Evolutionary conservation across 2,113 vertebrate species (phyloP), one percentile per base, ranked within the genome.

Genomic region (Phodopus roborovskii): DNA sequence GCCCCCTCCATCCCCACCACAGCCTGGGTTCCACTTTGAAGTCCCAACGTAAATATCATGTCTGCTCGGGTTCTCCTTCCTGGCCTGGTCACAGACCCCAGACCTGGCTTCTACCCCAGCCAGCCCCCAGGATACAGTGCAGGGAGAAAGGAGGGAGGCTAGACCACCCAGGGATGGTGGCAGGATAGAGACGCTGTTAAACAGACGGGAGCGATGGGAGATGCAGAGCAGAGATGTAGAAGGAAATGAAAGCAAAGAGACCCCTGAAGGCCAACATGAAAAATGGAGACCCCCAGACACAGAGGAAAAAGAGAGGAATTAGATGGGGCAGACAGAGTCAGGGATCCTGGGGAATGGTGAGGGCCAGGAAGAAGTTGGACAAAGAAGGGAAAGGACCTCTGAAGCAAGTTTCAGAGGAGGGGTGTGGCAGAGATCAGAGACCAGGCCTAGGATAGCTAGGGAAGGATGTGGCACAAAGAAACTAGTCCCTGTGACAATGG

Each of bases 11-110:
- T 89, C 92, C 90, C 79, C 78, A 13, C 42, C n/a, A 5, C 10
- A 7, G 88, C 78, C 87, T 68, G 87, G 42, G 93, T 83, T 91
- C 62, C 62, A 60, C 97, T 98, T 98, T 98, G 97, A 98, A 98
- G 97, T 98, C 96, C 64, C 84, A 97, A 97, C 96, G 91, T 97
- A 98, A 98, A 98, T 97, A 97, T 96, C 97, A 95, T 96, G 97
- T 97, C 97, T 98, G 96, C 94, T 93, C 89, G 77, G 88, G 82
- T 96, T 97, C 95, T 95, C 92, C 95, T 95, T 94, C 93, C 88
- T n/a, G 2, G 96, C 92, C 96, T 60, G 88, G 96, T 97, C 96
- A 78, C 95, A 96, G 91, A 96, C 97, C 97, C 95, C 90, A 95
- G 96, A 84, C 89, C 96, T 97, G 97, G 96, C 97, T 95, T 82